phyloP scores from a whole-genome alignment of 2,113 vertebrate genomes.

The Channa maculata region DNA sequence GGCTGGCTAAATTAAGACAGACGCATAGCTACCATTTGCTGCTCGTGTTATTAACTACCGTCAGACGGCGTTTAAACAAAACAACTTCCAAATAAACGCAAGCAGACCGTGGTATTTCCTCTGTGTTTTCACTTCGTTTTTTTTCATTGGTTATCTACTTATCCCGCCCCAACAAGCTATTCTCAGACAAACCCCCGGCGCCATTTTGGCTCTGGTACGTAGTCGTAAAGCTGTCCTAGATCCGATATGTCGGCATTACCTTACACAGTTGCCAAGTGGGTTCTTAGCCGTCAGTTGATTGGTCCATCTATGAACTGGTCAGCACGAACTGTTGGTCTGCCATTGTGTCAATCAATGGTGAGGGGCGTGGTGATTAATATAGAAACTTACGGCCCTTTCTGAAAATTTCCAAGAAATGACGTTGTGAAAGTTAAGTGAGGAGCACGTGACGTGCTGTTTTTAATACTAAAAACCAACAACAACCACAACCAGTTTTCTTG shows the following conservation, averaged over 20 bases:
- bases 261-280: background rate
- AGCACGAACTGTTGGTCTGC: constrained; percentile 26
- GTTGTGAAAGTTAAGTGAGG: constrained; percentile 54
- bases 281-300: constrained; percentile 40
- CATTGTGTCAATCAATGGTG: constrained; percentile 41
- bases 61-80: background rate
- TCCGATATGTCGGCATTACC: constrained; percentile 38
- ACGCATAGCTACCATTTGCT: constrained; percentile 2
- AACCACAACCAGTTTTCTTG: background rate
- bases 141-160: constrained; percentile 39
- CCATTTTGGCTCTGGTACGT: constrained; percentile 67
- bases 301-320: background rate
- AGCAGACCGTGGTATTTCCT: constrained; percentile 30
- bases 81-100: background rate
- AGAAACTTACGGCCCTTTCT: constrained; percentile 68
- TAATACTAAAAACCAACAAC: too few relatives aligned
- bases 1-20: background rate
- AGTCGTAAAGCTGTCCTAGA: background rate
- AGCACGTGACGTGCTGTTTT: constrained; percentile 19
- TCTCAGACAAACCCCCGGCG: rapidly evolving
- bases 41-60: background rate
- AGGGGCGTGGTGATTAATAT: constrained; percentile 40
- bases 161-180: constrained; percentile 5
- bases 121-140: background rate
- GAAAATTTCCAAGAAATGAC: constrained; percentile 75